A percentile compares a stretch with the other conserved stretches of the same genome.
Conservation (phyloP, 2,797 vertebrate genomes). For the Mus spretus region DNA sequence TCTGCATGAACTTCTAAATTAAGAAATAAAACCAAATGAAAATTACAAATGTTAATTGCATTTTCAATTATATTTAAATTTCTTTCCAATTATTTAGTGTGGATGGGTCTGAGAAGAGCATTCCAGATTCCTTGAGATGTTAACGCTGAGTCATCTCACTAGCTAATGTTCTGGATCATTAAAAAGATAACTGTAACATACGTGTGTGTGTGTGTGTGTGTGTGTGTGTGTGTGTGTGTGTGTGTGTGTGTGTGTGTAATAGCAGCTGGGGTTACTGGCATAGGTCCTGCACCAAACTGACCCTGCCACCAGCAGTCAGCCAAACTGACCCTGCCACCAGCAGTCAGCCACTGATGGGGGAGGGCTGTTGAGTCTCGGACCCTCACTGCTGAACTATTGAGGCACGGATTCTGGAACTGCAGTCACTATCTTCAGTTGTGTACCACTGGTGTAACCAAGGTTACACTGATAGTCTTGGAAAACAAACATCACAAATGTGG, state of each 20-base stretch:
- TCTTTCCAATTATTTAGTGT: not conserved
- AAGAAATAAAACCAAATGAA: not conserved
- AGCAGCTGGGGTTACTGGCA: not conserved
- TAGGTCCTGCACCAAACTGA: not conserved
- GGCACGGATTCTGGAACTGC: not conserved
- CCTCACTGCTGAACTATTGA: not conserved
- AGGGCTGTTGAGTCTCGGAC: no score
- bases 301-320: no score
- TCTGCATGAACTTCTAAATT: not conserved
- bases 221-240: not conserved
- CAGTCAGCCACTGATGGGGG: no score
- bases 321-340: not conserved
- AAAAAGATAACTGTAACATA: slow-evolving; percentile 52
- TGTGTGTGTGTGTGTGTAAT: not conserved
- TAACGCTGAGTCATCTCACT: no score
- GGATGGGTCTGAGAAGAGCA: no score
- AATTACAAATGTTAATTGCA: not conserved
- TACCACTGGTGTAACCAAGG: no score
- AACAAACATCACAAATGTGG: not conserved
- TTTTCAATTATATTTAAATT: not conserved
- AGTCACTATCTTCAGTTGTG: not conserved
- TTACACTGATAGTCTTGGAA: not conserved
- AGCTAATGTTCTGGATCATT: not conserved
- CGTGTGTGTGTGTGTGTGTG: not conserved
- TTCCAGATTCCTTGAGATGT: not conserved